phyloP scores from a whole-genome alignment of 2,888 invertebrate species.

The Proisotoma minuta region DNA sequence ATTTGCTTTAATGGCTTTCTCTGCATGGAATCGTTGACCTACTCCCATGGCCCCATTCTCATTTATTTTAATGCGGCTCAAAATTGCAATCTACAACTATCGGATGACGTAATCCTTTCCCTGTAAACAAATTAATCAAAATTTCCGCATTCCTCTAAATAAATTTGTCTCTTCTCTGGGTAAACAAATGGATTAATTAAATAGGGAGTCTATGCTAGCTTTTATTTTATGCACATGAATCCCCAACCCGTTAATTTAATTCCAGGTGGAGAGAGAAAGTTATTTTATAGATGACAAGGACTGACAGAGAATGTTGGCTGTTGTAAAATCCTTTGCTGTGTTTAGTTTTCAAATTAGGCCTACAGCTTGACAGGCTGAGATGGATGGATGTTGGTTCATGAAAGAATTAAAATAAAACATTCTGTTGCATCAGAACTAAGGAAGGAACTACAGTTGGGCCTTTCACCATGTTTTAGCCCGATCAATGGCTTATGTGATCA shows the following conservation, averaged over 20 bases:
- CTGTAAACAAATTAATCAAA: too few relatives aligned
- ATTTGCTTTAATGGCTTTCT: background rate
- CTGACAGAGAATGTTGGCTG: background rate
- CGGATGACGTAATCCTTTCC: too few relatives aligned
- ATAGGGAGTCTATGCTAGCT: background rate
- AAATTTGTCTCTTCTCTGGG: background rate
- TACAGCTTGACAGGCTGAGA: background rate
- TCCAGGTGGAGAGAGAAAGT: too few relatives aligned
- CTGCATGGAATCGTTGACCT: conserved; percentile 1
- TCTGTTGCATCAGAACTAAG: too few relatives aligned
- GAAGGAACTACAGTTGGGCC: too few relatives aligned
- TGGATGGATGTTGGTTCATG: background rate
- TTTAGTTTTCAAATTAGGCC: background rate
- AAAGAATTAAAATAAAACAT: conserved; percentile 6
- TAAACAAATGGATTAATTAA: conserved; percentile 5
- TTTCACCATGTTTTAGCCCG: too few relatives aligned
- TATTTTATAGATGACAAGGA: too few relatives aligned
- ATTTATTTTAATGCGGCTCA: too few relatives aligned
- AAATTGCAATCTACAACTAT: too few relatives aligned
- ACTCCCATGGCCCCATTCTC: conserved; percentile 3
- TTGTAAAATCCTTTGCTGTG: background rate
- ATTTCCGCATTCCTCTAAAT: background rate
- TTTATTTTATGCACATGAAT: background rate
- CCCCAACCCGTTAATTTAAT: too few relatives aligned
- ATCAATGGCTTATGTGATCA: too few relatives aligned